These are phyloP conservation scores for Aphelenchoides bicaudatus DNA, from an alignment of 2,888 invertebrate species.

Conservation along the genomic window DNA sequence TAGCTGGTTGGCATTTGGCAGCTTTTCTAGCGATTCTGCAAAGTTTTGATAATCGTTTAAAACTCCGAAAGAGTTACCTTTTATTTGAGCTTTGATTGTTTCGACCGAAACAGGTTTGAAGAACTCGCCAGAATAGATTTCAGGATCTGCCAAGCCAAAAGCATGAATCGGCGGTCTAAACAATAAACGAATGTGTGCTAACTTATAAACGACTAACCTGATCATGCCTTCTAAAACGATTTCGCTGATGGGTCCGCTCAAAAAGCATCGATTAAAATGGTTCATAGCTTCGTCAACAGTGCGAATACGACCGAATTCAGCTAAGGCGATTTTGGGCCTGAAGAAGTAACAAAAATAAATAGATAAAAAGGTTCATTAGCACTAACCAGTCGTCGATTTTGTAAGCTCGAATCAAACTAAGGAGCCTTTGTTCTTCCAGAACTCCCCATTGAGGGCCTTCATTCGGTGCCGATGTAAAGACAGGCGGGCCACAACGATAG, in stretches of 20 bases:
- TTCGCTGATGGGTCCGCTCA: constrained; percentile 44
- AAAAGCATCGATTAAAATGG: constrained; percentile 41
- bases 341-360: constrained; percentile 10
- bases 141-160: constrained; percentile 7
- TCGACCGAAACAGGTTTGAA: constrained; percentile 9
- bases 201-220: constrained; percentile 15
- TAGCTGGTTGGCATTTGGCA: neutral
- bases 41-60: neutral
- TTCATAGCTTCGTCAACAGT: constrained; percentile 29
- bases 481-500: constrained; percentile 25
- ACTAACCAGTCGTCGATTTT: constrained; percentile 44
- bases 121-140: constrained; percentile 16
- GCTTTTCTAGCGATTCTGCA: neutral
- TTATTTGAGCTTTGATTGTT: constrained; percentile 1
- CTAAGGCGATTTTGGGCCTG: constrained; percentile 26
- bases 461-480: constrained; percentile 3
- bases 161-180: constrained; percentile 14
- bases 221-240: constrained; percentile 34
- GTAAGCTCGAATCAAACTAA: constrained; percentile 36
- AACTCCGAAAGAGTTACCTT: neutral
- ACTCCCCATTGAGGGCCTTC: constrained; percentile 29
- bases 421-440: constrained; percentile 32
- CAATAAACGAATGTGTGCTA: neutral
- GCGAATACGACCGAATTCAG: constrained; percentile 21
- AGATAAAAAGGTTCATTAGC: constrained; percentile 16